Conservation (phyloP, 2,888 invertebrate genomes). For the Leptinotarsa rubiginosa region DNA sequence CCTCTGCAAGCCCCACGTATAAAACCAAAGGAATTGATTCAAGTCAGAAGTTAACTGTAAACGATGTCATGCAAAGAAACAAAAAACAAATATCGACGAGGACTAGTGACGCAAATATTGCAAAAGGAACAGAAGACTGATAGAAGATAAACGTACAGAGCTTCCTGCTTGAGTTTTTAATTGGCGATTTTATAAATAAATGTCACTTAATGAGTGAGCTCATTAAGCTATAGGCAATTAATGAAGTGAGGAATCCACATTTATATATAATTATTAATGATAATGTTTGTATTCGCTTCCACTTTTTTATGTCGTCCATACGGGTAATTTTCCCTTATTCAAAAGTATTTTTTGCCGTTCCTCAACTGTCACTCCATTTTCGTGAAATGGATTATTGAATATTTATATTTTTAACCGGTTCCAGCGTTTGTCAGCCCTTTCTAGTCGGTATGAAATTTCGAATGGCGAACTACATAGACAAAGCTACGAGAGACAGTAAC, state of each 20-base stretch:
- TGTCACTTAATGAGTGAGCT: slow-evolving; percentile 48
- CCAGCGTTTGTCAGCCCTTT: background rate
- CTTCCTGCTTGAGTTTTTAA: slow-evolving; percentile 55
- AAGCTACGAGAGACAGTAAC: background rate
- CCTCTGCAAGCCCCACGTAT: background rate
- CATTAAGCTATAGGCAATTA: slow-evolving; percentile 48
- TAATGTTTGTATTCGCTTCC: slow-evolving; percentile 34
- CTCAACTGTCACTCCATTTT: slow-evolving; percentile 13
- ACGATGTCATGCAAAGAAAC: slow-evolving; percentile 8
- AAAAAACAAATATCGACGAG: background rate
- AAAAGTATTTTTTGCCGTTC: slow-evolving; percentile 14
- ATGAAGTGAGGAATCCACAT: slow-evolving; percentile 48
- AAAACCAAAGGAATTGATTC: background rate
- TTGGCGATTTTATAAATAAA: slow-evolving; percentile 54
- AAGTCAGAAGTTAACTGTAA: slow-evolving; percentile 7
- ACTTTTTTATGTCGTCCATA: slow-evolving; percentile 30
- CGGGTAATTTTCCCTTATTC: slow-evolving; percentile 42
- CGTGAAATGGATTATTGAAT: background rate
- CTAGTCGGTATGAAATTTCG: background rate
- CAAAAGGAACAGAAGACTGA: slow-evolving; percentile 22
- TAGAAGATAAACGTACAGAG: slow-evolving; percentile 27
- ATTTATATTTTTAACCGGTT: background rate
- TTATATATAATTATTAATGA: slow-evolving; percentile 45
- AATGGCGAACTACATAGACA: background rate
- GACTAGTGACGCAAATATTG: slow-evolving; percentile 6